Conservation (phyloP, 1,140 invertebrate genomes). For the Leguminivora glycinivorella region DNA sequence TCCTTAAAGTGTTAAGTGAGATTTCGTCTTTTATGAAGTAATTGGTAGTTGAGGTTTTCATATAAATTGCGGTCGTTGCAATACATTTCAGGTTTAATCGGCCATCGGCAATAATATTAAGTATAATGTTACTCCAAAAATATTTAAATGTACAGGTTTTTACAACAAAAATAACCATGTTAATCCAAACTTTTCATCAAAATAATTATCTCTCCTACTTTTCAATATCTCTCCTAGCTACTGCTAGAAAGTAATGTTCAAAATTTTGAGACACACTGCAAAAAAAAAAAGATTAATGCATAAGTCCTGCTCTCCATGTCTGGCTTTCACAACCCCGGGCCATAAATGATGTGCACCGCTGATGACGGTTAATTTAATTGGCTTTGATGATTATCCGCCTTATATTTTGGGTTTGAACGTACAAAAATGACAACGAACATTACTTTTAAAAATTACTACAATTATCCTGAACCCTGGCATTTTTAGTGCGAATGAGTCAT, state of each 20-base stretch:
- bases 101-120: neutral
- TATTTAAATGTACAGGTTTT: neutral
- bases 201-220: too few relatives aligned
- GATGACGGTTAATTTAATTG: conserved; percentile 38
- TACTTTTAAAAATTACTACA: conserved; percentile 44
- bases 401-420: conserved; percentile 45
- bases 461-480: conserved; percentile 49
- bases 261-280: neutral
- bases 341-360: conserved; percentile 33
- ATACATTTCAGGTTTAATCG: neutral
- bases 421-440: conserved; percentile 41
- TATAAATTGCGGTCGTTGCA: conserved; percentile 2
- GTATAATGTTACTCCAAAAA: neutral
- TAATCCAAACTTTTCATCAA: too few relatives aligned
- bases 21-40: neutral
- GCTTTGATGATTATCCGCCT: conserved; percentile 31
- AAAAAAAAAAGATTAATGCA: neutral
- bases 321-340: conserved; percentile 15
- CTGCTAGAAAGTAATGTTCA: neutral
- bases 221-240: too few relatives aligned
- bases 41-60: conserved; percentile 4
- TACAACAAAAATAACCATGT: neutral
- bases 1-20: conserved; percentile 3
- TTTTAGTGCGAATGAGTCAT: conserved; percentile 45
- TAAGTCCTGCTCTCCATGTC: neutral